Conservation (phyloP, 2,888 invertebrate species). For the Mythimna ferrago region DNA sequence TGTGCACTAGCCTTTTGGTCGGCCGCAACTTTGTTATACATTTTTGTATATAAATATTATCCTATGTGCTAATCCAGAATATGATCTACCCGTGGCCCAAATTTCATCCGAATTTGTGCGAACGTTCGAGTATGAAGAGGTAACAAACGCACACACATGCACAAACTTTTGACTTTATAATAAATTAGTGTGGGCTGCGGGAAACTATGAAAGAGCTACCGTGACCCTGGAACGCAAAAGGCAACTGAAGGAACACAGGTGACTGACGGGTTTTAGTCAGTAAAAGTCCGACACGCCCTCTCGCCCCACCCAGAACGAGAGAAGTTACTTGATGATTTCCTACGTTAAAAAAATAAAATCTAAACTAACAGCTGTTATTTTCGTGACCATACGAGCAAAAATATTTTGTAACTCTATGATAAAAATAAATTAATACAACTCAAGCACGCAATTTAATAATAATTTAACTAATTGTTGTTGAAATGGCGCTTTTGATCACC, state of each 20-base stretch:
- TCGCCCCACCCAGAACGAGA: neutral
- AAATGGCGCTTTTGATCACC: conserved; percentile 29
- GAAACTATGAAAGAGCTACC: no score
- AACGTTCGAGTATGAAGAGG: no score
- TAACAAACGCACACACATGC: no score
- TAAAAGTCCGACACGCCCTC: neutral
- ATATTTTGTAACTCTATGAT: neutral
- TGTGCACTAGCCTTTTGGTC: conserved; percentile 6
- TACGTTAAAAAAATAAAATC: neutral
- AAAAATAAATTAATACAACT: conserved; percentile 3
- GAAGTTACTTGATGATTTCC: neutral
- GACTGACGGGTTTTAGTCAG: neutral
- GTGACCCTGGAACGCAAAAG: no score
- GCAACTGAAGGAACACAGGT: no score
- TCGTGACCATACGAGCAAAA: conserved; percentile 9
- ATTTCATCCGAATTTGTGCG: no score
- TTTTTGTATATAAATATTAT: no score
- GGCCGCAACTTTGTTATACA: neutral
- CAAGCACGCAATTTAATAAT: conserved; percentile 42
- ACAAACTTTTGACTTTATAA: no score
- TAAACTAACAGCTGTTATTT: conserved; percentile 2
- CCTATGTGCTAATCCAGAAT: no score
- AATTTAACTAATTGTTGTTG: conserved; percentile 37
- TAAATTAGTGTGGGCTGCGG: no score
- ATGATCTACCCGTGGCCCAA: no score